phyloP scores from a whole-genome alignment of 2,888 invertebrate species.

The Lamproptera curius region DNA sequence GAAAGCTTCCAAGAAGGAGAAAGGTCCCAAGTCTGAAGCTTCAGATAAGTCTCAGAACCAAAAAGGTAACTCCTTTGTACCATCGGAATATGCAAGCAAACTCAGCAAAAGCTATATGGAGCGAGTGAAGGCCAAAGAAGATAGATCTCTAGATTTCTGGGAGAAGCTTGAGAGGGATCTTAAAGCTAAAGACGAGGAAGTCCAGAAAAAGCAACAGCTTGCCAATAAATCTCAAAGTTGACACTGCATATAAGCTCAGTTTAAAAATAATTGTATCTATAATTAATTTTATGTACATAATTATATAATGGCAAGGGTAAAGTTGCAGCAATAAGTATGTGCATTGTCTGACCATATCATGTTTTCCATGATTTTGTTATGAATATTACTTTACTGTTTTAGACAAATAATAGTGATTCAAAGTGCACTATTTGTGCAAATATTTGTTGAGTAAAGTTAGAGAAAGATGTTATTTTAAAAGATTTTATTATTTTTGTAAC shows the following conservation, averaged over 20 bases:
- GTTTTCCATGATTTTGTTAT: too few relatives aligned
- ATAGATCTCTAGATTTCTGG: slow-evolving; percentile 18
- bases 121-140: slow-evolving; percentile 14
- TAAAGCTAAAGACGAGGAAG: slow-evolving; percentile 25
- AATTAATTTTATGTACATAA: too few relatives aligned
- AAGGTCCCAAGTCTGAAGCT: slow-evolving; percentile 9
- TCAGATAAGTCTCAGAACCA: slow-evolving; percentile 5
- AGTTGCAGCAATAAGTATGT: too few relatives aligned
- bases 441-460: neutral
- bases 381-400: too few relatives aligned
- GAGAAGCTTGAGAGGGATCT: slow-evolving; percentile 23
- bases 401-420: too few relatives aligned
- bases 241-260: neutral
- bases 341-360: too few relatives aligned
- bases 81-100: slow-evolving; percentile 27
- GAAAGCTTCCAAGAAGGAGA: slow-evolving; percentile 21
- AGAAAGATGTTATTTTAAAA: too few relatives aligned
- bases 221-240: neutral
- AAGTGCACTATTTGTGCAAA: too few relatives aligned
- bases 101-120: slow-evolving; percentile 25
- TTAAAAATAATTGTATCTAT: too few relatives aligned
- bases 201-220: neutral
- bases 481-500: too few relatives aligned
- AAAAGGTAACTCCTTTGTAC: slow-evolving; percentile 17
- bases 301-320: too few relatives aligned